These are phyloP conservation scores for Antedon bifida DNA, from an alignment of 35 echinoderm and acorn worm species.

Conservation along the genomic window DNA sequence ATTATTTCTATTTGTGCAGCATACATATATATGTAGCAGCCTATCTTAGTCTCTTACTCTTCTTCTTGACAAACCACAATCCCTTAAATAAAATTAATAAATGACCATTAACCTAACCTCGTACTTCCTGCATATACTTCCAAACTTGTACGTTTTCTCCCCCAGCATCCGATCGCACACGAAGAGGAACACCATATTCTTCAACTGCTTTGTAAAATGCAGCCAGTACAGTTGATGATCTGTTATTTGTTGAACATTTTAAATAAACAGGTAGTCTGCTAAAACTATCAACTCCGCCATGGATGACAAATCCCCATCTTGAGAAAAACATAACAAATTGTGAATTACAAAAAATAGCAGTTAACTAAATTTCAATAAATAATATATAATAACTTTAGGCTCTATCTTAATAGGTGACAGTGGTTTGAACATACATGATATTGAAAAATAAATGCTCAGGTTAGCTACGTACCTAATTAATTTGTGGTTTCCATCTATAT, in stretches of 20 bases:
- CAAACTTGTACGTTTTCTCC: not conserved
- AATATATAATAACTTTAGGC: too few species aligned
- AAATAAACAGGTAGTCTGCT: constrained; percentile 24
- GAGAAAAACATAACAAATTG: not conserved
- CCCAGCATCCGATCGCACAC: constrained; percentile 5
- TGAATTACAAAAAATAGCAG: too few species aligned
- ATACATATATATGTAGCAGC: too few species aligned
- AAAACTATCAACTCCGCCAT: constrained; percentile 46
- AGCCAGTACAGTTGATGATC: not conserved
- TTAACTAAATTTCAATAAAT: too few species aligned
- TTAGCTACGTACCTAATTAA: constrained; percentile 9
- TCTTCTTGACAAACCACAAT: too few species aligned
- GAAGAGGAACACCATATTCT: not conserved
- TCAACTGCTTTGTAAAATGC: not conserved
- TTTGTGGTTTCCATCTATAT: constrained; percentile 25
- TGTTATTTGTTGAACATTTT: constrained; percentile 14
- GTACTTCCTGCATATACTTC: not conserved
- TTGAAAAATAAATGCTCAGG: not conserved
- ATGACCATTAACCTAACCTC: not conserved
- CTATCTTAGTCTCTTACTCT: too few species aligned
- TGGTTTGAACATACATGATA: too few species aligned
- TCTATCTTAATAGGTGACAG: too few species aligned
- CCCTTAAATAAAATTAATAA: too few species aligned
- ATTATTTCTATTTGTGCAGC: too few species aligned
- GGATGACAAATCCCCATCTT: constrained; percentile 1